phyloP scores from a whole-genome alignment of 2,888 invertebrate species.

The Sinodicranocentrus sp. region DNA sequence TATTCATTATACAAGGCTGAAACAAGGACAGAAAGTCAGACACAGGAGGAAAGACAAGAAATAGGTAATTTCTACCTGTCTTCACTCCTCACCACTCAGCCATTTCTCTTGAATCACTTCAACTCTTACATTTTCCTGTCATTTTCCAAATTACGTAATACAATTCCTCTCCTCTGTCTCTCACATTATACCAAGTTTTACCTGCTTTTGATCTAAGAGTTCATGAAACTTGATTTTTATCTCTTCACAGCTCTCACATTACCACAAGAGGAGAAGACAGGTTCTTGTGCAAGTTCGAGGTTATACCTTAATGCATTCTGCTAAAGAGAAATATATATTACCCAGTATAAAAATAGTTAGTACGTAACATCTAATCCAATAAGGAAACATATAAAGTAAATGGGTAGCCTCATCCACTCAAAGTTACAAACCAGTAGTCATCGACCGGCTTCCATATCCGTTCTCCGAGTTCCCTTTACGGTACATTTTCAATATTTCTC shows the following conservation, averaged over 20 bases:
- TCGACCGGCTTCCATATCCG: constrained; percentile 37
- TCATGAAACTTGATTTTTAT: constrained; percentile 65
- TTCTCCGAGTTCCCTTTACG: constrained; percentile 33
- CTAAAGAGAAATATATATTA: background rate
- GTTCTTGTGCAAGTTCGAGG: background rate
- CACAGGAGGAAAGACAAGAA: constrained; percentile 5
- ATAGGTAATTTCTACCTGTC: constrained; percentile 15
- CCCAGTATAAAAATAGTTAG: background rate
- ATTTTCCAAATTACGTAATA: constrained; percentile 31
- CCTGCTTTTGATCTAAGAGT: constrained; percentile 23
- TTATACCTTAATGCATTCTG: background rate
- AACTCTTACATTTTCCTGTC: constrained; percentile 44
- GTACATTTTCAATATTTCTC: constrained; percentile 17
- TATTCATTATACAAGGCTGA: too few relatives aligned
- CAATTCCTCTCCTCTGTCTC: too few relatives aligned
- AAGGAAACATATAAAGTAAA: background rate
- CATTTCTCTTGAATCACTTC: constrained; percentile 5
- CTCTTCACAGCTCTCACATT: constrained; percentile 11
- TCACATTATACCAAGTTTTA: too few relatives aligned
- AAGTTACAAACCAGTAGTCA: constrained; percentile 25
- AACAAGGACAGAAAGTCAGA: too few relatives aligned
- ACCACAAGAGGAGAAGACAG: constrained; percentile 31
- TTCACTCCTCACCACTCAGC: constrained; percentile 4
- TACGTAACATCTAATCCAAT: background rate
- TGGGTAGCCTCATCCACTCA: background rate